These are phyloP conservation scores for Heliconius melpomene DNA, from an alignment of 1,140 invertebrate genomes.

Conservation along the genomic window DNA sequence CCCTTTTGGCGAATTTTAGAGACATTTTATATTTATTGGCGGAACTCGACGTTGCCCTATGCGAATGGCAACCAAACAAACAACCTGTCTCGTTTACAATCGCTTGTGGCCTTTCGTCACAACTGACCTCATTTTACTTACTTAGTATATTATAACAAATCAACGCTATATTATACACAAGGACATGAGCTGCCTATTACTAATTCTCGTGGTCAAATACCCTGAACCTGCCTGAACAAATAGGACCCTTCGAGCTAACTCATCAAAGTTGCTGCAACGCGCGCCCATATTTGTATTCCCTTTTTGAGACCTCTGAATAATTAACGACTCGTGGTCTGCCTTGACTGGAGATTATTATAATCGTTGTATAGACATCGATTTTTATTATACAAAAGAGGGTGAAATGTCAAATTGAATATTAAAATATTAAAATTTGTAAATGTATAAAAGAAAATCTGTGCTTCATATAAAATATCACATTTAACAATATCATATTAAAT, in stretches of 20 bases:
- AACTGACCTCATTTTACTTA: no score
- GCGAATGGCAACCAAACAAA: no score
- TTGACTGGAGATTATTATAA: background rate
- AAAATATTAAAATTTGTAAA: no score
- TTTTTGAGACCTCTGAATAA: conserved; percentile 25
- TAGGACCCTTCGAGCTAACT: conserved; percentile 18
- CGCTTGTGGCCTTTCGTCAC: no score
- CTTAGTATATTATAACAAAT: background rate
- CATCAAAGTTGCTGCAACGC: conserved; percentile 18
- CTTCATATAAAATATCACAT: no score
- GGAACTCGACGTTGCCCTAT: no score
- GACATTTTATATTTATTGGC: no score
- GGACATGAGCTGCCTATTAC: background rate
- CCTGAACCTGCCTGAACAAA: conserved; percentile 10
- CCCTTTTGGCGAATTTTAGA: no score
- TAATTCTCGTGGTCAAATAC: background rate
- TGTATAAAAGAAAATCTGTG: no score
- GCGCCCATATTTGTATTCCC: conserved; percentile 15
- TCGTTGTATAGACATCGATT: background rate
- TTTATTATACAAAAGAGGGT: background rate
- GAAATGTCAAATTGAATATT: no score
- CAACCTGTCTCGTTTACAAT: no score
- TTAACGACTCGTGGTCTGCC: conserved; percentile 4
- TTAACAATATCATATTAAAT: no score
- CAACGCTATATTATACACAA: background rate